Conservation (phyloP, 2,888 invertebrate species). For the Micoletzkya japonica region DNA sequence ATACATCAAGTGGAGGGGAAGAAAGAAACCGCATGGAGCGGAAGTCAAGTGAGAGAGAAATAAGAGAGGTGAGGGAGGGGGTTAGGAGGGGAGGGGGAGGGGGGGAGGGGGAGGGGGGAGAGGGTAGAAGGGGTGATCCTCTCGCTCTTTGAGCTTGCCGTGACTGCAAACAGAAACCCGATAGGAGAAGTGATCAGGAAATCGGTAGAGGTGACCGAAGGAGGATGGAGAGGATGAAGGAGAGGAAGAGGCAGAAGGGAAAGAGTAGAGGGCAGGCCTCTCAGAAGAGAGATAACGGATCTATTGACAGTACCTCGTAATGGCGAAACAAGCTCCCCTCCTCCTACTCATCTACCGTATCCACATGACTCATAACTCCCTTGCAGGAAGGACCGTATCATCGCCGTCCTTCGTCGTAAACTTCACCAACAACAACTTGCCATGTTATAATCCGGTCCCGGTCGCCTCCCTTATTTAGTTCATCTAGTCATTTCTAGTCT, state of each 20-base stretch:
- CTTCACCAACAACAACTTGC: conserved; percentile 26
- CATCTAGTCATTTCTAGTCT: not conserved
- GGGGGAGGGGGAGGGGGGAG: conserved; percentile 14
- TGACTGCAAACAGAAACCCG: conserved; percentile 25
- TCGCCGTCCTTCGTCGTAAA: conserved; percentile 20
- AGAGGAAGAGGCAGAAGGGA: not conserved
- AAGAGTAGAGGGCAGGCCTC: conserved; percentile 1
- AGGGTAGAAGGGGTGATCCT: conserved; percentile 6
- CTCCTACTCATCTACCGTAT: too few relatives aligned
- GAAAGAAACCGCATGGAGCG: conserved; percentile 12
- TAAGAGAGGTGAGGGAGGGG: not conserved
- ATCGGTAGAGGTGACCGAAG: too few relatives aligned
- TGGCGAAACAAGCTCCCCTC: too few relatives aligned
- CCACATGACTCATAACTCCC: too few relatives aligned
- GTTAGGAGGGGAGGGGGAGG: conserved; percentile 5
- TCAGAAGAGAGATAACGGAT: too few relatives aligned
- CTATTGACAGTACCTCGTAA: too few relatives aligned
- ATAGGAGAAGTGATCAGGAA: too few relatives aligned
- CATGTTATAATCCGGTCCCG: conserved; percentile 14
- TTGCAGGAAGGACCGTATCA: conserved; percentile 29
- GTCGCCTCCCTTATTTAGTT: too few relatives aligned
- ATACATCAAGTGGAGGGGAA: not conserved
- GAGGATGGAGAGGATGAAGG: conserved; percentile 2
- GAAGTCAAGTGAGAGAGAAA: not conserved
- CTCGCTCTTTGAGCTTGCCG: conserved; percentile 22